Conservation (phyloP, 2,888 invertebrate species). For the Capitulum mitella region DNA sequence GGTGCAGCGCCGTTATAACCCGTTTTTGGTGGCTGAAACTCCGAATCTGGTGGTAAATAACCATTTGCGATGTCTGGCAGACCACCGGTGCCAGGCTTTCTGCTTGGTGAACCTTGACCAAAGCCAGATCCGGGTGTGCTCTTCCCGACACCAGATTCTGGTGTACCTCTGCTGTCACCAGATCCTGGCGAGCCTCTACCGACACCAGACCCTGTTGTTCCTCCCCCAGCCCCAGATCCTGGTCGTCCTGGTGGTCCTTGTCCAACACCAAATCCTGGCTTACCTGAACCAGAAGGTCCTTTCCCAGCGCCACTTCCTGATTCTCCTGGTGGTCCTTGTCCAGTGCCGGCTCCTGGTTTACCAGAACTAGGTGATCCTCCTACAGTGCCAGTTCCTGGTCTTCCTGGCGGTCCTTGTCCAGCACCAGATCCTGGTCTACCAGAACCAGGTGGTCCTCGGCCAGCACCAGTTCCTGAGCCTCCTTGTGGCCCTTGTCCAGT, state of each 20-base stretch:
- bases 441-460: neutral
- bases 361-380: too few relatives aligned
- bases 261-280: too few relatives aligned
- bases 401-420: too few relatives aligned
- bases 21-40: neutral
- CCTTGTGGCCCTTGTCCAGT: too few relatives aligned
- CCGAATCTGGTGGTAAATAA: neutral
- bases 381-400: neutral
- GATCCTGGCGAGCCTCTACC: neutral
- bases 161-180: neutral
- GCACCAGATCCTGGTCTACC: neutral
- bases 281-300: neutral
- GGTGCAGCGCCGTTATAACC: neutral
- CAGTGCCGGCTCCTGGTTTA: neutral
- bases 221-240: neutral
- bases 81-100: too few relatives aligned
- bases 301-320: neutral
- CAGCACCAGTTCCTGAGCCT: too few relatives aligned
- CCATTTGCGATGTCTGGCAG: neutral
- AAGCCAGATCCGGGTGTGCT: too few relatives aligned
- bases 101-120: too few relatives aligned
- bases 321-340: neutral
- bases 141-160: neutral
- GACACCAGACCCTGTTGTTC: neutral
- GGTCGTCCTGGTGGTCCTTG: neutral